Percentiles rank a stretch among this genome's conserved stretches.
phyloP scores from a whole-genome alignment of 1,140 invertebrate genomes.

The Sitodiplosis mosellana region DNA sequence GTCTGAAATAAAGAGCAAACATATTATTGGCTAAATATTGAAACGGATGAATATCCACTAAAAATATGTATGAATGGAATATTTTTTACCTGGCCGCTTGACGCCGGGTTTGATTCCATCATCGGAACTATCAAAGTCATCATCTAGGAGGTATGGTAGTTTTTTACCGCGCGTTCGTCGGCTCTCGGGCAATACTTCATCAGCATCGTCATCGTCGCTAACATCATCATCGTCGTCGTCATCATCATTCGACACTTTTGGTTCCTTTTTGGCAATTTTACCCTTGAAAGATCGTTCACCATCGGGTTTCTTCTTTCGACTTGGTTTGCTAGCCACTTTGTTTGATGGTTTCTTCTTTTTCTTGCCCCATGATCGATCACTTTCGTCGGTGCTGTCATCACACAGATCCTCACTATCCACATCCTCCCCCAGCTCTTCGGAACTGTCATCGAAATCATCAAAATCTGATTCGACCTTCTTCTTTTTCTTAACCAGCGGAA shows the following conservation, averaged over 20 bases:
- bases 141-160: conserved; percentile 42
- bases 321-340: conserved; percentile 16
- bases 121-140: conserved; percentile 22
- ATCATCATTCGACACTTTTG: conserved; percentile 8
- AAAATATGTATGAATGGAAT: too few species aligned
- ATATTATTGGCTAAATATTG: too few species aligned
- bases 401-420: conserved; percentile 38
- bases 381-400: conserved; percentile 18
- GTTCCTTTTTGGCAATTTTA: conserved; percentile 8
- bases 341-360: conserved; percentile 19
- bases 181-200: conserved; percentile 28
- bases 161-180: conserved; percentile 39
- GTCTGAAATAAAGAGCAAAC: too few species aligned
- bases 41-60: too few species aligned
- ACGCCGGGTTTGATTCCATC: conserved; percentile 33
- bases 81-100: conserved; percentile 11
- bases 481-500: conserved; percentile 7
- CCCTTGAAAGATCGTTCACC: conserved; percentile 2
- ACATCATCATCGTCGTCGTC: conserved; percentile 6
- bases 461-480: conserved; percentile 21
- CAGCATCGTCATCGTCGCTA: conserved; percentile 32
- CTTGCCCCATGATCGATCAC: conserved; percentile 18
- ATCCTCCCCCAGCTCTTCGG: conserved; percentile 32
- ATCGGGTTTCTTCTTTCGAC: conserved; percentile 6
- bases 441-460: conserved; percentile 39